Percentiles rank a stretch among this genome's conserved stretches.
phyloP scores from a whole-genome alignment of 1,140 invertebrate species.

The Euura saliciscinereae region DNA sequence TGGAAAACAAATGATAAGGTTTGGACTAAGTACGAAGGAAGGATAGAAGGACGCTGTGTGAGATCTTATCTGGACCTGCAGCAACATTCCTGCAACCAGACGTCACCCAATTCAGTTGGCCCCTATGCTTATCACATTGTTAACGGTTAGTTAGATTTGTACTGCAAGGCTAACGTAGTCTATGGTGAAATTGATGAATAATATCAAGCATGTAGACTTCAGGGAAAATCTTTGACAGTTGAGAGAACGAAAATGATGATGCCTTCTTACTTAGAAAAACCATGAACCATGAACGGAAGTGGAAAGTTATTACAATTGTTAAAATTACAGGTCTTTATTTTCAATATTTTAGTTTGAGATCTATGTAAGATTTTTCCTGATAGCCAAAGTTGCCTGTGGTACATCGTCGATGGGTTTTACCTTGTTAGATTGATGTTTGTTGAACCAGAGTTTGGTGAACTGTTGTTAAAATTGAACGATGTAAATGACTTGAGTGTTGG shows the following conservation, averaged over 20 bases:
- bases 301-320: no score
- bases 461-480: conserved; percentile 61
- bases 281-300: no score
- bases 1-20: no score
- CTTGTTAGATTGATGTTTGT: conserved; percentile 45
- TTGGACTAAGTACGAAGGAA: conserved; percentile 33
- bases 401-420: conserved; percentile 33
- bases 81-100: conserved; percentile 41
- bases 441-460: conserved; percentile 43
- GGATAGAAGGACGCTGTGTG: conserved; percentile 33
- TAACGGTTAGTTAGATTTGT: neutral
- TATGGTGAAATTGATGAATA: neutral
- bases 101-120: conserved; percentile 17
- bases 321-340: no score
- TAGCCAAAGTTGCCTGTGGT: neutral
- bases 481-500: conserved; percentile 61
- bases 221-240: neutral
- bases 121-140: neutral
- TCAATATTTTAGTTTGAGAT: no score
- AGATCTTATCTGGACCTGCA: conserved; percentile 36
- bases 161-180: neutral
- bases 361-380: neutral
- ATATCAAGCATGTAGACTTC: neutral
- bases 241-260: neutral
- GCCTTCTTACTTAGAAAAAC: neutral